phyloP scores from a whole-genome alignment of 2,888 invertebrate genomes.

The Slavum lentiscoides region DNA sequence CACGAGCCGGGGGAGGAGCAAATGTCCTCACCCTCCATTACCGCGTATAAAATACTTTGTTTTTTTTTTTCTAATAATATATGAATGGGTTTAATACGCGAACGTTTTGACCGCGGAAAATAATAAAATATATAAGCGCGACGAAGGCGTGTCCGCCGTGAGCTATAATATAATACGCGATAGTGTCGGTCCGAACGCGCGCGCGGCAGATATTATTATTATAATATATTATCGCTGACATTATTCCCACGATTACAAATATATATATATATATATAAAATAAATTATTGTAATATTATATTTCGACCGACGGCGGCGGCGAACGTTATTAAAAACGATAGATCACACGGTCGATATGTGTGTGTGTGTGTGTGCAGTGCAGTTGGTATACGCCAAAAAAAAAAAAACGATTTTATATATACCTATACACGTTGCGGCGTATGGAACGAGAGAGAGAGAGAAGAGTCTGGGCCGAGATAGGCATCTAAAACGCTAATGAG shows the following conservation, averaged over 20 bases:
- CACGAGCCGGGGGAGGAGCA: too few species aligned
- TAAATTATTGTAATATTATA: constrained; percentile 26
- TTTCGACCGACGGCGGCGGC: constrained; percentile 45
- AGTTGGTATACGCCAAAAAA: constrained; percentile 26
- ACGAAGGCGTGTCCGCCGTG: constrained; percentile 38
- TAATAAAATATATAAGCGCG: constrained; percentile 13
- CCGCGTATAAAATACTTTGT: too few species aligned
- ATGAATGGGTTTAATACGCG: constrained; percentile 11
- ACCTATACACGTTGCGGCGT: too few species aligned
- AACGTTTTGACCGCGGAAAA: constrained; percentile 38
- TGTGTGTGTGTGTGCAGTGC: neutral
- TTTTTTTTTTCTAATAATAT: neutral
- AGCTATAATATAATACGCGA: constrained; percentile 15
- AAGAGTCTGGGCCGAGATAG: constrained; percentile 7
- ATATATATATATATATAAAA: neutral
- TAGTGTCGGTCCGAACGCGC: neutral
- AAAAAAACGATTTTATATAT: constrained; percentile 10
- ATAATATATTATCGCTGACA: constrained; percentile 18
- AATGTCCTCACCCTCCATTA: too few species aligned
- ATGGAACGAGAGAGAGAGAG: neutral
- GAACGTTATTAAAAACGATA: constrained; percentile 50
- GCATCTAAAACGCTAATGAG: constrained; percentile 35
- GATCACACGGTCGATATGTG: constrained; percentile 52
- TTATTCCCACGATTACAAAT: constrained; percentile 44
- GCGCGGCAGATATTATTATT: constrained; percentile 1